These are phyloP conservation scores for Acanthornis magna DNA, from an alignment of 2,797 vertebrate genomes.

Conservation along the genomic window DNA sequence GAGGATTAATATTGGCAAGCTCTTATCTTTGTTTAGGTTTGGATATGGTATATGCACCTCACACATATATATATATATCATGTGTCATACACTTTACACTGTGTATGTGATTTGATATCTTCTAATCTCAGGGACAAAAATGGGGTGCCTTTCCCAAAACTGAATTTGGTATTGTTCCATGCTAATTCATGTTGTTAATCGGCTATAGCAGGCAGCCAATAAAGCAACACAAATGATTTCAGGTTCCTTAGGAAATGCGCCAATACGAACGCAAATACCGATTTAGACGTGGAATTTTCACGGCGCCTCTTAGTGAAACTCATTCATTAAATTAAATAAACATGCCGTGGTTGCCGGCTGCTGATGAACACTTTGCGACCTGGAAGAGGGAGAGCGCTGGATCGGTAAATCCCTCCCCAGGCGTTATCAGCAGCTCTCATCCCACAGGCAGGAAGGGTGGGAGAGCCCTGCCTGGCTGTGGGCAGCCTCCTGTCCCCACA, in stretches of 20 bases:
- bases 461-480: not conserved
- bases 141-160: not conserved
- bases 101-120: not conserved
- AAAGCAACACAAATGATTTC: conserved; percentile 1
- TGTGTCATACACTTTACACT: not conserved
- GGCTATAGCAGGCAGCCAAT: conserved; percentile 19
- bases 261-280: not conserved
- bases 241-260: conserved; percentile 26
- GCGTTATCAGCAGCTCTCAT: not conserved
- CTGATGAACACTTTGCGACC: not conserved
- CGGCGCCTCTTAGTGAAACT: not conserved
- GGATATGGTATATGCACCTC: not conserved
- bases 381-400: not conserved
- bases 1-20: conserved; percentile 44
- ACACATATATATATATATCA: not conserved
- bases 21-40: conserved; percentile 52
- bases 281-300: not conserved
- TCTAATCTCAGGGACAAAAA: not conserved
- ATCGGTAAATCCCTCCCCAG: not conserved
- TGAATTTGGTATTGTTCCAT: not conserved
- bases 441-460: not conserved
- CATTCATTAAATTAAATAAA: conserved; percentile 21
- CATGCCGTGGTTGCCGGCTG: not conserved
- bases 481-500: not conserved
- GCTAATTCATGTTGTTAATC: conserved; percentile 35